A percentile compares a stretch with the other conserved stretches of the same genome.
phyloP scores from a whole-genome alignment of 2,888 invertebrate genomes.

The Leptarthrus brevirostris region DNA sequence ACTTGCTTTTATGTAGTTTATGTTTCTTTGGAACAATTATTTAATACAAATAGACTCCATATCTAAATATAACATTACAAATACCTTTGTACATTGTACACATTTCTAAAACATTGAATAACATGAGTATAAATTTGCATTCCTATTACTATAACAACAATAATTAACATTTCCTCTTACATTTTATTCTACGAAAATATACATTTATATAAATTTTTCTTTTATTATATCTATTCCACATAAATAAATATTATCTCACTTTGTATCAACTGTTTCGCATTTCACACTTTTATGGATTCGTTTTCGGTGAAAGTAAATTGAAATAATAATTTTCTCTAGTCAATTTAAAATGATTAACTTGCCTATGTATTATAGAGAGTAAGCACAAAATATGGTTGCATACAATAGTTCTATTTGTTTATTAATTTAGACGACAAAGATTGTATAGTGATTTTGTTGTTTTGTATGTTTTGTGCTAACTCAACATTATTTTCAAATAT shows the following conservation, averaged over 20 bases:
- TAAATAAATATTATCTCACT: constrained; percentile 1
- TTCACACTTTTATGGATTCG: not conserved
- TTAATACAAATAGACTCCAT: constrained; percentile 24
- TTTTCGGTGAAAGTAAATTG: too few species aligned
- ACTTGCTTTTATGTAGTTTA: too few species aligned
- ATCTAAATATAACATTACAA: constrained; percentile 38
- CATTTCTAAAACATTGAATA: constrained; percentile 48
- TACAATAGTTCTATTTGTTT: too few species aligned
- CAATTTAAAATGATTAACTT: too few species aligned
- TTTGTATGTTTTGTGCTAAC: too few species aligned
- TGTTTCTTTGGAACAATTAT: not conserved
- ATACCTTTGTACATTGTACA: constrained; percentile 44
- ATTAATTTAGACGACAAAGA: not conserved
- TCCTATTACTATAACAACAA: constrained; percentile 46
- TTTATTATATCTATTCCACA: constrained; percentile 27
- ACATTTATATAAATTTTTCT: constrained; percentile 37
- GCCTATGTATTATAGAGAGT: too few species aligned
- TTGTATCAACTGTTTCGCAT: not conserved
- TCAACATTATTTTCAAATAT: too few species aligned
- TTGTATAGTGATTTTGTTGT: too few species aligned
- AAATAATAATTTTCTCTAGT: too few species aligned
- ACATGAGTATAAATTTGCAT: constrained; percentile 35
- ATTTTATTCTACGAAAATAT: constrained; percentile 29
- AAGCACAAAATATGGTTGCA: too few species aligned
- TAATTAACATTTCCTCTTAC: constrained; percentile 37